phyloP scores from a whole-genome alignment of 2,888 invertebrate species.

The Erpobdella octoculata region DNA sequence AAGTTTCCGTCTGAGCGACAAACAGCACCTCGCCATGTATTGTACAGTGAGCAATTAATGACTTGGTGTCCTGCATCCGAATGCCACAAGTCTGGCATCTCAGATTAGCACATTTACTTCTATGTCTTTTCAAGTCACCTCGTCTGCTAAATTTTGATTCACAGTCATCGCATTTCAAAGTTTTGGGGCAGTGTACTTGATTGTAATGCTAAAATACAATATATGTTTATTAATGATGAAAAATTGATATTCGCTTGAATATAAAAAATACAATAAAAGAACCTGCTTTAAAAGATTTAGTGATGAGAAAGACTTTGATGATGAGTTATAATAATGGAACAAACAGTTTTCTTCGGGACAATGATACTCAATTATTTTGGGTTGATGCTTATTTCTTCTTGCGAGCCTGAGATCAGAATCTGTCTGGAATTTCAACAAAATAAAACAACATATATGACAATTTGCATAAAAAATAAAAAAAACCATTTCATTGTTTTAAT shows the following conservation, averaged over 20 bases:
- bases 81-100: too few species aligned
- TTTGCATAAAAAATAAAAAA: too few species aligned
- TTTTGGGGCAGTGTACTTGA: conserved; percentile 15
- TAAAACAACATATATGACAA: too few species aligned
- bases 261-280: too few species aligned
- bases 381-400: neutral
- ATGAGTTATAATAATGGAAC: neutral
- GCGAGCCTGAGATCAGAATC: neutral
- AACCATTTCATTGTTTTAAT: too few species aligned
- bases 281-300: neutral
- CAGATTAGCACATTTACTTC: neutral
- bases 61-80: too few species aligned
- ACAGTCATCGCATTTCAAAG: neutral
- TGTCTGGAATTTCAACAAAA: neutral
- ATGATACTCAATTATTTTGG: neutral
- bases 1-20: too few species aligned
- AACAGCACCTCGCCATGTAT: too few species aligned
- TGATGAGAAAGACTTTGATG: conserved; percentile 1
- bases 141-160: conserved; percentile 1
- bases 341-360: neutral
- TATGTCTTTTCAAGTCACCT: conserved; percentile 1
- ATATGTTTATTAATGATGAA: neutral
- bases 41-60: too few species aligned
- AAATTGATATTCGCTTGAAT: neutral
- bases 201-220: conserved; percentile 16